Percentiles rank a stretch among this genome's conserved stretches.
phyloP scores from a whole-genome alignment of 37 sponge, comb jelly and placozoan species.

The Mnemiopsis leidyi region DNA sequence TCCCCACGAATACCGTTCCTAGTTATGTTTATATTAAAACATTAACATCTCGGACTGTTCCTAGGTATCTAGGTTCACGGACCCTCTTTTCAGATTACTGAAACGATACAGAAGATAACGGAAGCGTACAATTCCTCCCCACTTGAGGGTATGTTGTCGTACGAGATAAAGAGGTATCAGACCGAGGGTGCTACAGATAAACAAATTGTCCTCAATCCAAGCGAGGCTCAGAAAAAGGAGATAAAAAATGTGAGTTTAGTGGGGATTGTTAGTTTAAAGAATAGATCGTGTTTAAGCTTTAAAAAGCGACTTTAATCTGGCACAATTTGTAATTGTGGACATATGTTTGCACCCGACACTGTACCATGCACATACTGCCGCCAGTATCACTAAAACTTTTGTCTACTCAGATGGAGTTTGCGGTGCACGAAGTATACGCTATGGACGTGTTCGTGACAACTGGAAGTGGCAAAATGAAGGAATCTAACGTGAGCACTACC shows the following conservation, averaged over 20 bases:
- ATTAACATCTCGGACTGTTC: too few species aligned
- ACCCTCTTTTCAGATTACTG: slow-evolving; percentile 77
- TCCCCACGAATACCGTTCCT: too few species aligned
- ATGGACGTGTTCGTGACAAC: slow-evolving; percentile 88
- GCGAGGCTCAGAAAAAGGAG: slow-evolving; percentile 78
- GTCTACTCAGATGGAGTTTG: slow-evolving; percentile 77
- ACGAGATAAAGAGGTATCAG: slow-evolving; percentile 75
- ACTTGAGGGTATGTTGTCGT: slow-evolving; percentile 83
- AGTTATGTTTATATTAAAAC: too few species aligned
- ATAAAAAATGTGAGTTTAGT: slow-evolving; percentile 70
- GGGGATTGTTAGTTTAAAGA: too few species aligned
- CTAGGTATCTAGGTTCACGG: too few species aligned
- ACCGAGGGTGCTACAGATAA: slow-evolving; percentile 75
- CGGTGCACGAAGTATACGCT: slow-evolving; percentile 90
- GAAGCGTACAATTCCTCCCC: slow-evolving; percentile 77
- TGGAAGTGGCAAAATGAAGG: slow-evolving; percentile 84
- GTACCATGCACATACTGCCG: too few species aligned
- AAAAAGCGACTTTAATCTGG: too few species aligned
- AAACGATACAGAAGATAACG: slow-evolving; percentile 82
- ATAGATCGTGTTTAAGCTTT: too few species aligned
- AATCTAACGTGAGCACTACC: slow-evolving; percentile 83
- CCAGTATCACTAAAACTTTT: neutral
- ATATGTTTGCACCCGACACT: too few species aligned
- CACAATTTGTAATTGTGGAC: too few species aligned
- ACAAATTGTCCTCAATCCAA: slow-evolving; percentile 70